Evolutionary conservation across 2,113 vertebrate genomes (phyloP).

Genomic region (Melanerpes formicivorus): DNA sequence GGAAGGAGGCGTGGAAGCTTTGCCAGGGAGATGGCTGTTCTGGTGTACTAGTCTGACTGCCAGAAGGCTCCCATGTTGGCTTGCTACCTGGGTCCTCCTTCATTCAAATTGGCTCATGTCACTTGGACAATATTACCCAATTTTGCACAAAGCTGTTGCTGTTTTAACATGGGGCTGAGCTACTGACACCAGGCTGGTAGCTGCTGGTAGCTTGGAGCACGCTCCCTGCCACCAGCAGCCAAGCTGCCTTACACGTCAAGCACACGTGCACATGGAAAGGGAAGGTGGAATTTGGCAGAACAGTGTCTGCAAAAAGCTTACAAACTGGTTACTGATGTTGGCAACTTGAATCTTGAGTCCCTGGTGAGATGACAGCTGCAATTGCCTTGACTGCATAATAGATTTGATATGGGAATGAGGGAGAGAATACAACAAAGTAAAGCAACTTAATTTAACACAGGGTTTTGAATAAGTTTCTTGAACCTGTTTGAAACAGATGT

Average conservation of each 20-base stretch:
- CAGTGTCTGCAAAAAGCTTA: background rate
- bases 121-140: background rate
- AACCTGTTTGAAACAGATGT: slow-evolving; percentile 18
- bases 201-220: background rate
- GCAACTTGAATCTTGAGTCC: background rate
- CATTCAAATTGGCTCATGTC: background rate
- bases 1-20: background rate
- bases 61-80: slow-evolving; percentile 9
- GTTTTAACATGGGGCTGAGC: background rate
- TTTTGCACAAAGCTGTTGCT: background rate
- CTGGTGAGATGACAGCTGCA: slow-evolving; percentile 11
- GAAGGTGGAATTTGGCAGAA: slow-evolving; percentile 5
- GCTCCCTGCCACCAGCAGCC: background rate
- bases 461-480: slow-evolving; percentile 15
- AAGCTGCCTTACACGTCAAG: background rate
- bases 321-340: background rate
- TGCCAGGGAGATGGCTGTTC: background rate
- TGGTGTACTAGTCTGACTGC: background rate
- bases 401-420: background rate
- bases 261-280: background rate
- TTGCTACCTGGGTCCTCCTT: slow-evolving; percentile 37
- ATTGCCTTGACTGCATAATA: background rate
- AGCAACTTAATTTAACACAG: background rate
- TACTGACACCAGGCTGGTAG: background rate
- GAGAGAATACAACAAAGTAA: background rate